Base-by-base conservation (phyloP, 2,888 invertebrate species). In the Ichneumoninae sp. region DNA sequence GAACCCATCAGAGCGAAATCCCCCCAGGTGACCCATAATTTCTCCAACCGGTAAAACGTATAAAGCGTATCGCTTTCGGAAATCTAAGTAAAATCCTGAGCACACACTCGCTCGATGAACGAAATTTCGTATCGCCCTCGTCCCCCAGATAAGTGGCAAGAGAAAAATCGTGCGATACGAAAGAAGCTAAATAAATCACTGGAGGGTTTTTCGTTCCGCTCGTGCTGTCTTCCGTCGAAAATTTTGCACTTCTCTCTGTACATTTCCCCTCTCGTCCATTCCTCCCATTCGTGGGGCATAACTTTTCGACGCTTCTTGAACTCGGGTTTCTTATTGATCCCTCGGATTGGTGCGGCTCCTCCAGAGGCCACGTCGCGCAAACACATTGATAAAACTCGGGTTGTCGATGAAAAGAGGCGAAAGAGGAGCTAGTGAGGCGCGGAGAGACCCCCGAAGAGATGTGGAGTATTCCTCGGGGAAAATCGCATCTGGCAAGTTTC, bases 261-360 rank as follows among this genome's bases (percentile, higher is more conserved):
- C n/a, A 33, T 75, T 69, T 70, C 57, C 76, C 19, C 30, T 40
- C 69, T 26, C 30, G 19, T 40, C 13, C 69, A 10, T 33, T 47
- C 19, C 33, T 3, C 47, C 47, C 19, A 13, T 33, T 50, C 50
- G 60, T 76, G 52, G 86, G 83, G 81, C 88, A 87, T 89, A 90
- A 89, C 87, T 89, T 90, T 91, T 90, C 90, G 89, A 87, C 88
- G 87, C 87, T 77, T 30, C 81, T 86, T 85, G 89, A 89, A 89
- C 87, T 86, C 89, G 84, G 77, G 89, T 88, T 88, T 86, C 90
- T 92, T 92, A 92, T 92, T 91, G 92, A 92, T 92, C 91, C 88
- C 88, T 86, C 66, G 87, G 87, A 91, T 87, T 47, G 44, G 89
- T 88, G 63, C 63, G 87, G 89, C 89, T 88, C 90, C 89, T 47